Evolutionary conservation across 1,140 invertebrate genomes (phyloP), one percentile per base, ranked within the genome.

Genomic region (Epicauta chinensis): DNA sequence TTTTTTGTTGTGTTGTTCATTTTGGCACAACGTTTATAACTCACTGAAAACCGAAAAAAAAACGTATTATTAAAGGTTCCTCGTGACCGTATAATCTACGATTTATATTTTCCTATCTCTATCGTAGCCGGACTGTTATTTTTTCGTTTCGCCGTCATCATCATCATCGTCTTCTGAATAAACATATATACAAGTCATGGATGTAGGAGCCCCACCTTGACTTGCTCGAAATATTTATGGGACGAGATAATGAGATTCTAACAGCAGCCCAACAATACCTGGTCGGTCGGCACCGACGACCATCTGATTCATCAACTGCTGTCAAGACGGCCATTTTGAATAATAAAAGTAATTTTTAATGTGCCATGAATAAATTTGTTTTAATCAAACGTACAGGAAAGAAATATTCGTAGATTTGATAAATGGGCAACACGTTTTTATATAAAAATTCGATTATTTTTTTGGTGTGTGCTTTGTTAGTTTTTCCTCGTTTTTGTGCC

Each of bases 321-420:
- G 41, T 51, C 54, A 53, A 49, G 55, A 57, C 34, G 36, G 51
- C 55, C 55, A 57, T 57, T 57, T 57, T 57, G 55, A 57, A 53
- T 52, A 56, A 56, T 49, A 49, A 48, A 51, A 41, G 35, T 51
- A 41, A 51, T 51, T 56, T 56, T 51, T 51, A 51, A 51, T 56
- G 49, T 38, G 53, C 40, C 35, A 39, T 55, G 53, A 55, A 55
- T 55, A 54, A 48, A 54, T 54, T 54, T 40, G 43, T 42, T 42
- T 53, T 46, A 23, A 5, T 23, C 23, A 7, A 23, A 23, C 4
- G 4, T 23, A 23, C 4, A 23, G 23, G 23, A 7, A 23, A 23
- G 17, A 0, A 23, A 23, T 23, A 23, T 23, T 23, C 4, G 23
- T 5, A 23, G 7, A 5, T 23, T 23, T 23, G 23, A 23, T 23